Base-by-base conservation (phyloP, 2,797 vertebrate genomes). In the Pangasius krempfi region DNA sequence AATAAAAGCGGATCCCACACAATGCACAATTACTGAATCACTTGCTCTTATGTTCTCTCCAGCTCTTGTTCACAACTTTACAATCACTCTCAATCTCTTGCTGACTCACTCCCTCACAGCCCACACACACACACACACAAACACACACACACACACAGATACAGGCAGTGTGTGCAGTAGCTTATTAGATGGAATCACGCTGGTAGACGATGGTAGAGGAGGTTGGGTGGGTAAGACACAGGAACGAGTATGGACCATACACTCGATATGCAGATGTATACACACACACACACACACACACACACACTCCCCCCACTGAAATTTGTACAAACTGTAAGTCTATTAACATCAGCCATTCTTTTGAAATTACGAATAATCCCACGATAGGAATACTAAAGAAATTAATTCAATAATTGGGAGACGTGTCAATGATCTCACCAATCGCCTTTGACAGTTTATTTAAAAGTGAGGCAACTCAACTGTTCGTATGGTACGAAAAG, bases 1-100 rank as follows among this genome's bases (percentile, higher is more conserved):
- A 66, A 68, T 80, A 40, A 80, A 82, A 87, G 76, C 82, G 12
- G n/a, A 68, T 84, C 64, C 47, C 64, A 54, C 83, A 84, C 82
- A 62, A 64, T 27, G 37, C 58, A 56, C 12, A 66, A 27, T 44
- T 54, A 58, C 30, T 60, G n/a, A 84, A 33, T 60, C 84, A 47
- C 52, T 60, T 22, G 27, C 86, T 82, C 33, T 40, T 58, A 3
- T 16, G 14, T 70, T 82, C 86, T 58, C 64, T 58, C 22, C 37
- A 13, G 52, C 68, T 62, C n/a, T 72, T n/a, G 14, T 56, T 56
- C 60, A 27, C 14, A 33, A 64, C 68, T 84, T 70, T 84, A 27
- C 27, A 83, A 52, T 64, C 78, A 5, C 70, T 60, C 58, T 18
- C 22, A 13, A 47, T 60, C 84, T 86, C 52, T 25, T 54, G 37